A percentile compares a stretch with the other conserved stretches of the same genome.
Conservation (phyloP, 2,113 vertebrate genomes). For the pig (Sus scrofa) region DNA sequence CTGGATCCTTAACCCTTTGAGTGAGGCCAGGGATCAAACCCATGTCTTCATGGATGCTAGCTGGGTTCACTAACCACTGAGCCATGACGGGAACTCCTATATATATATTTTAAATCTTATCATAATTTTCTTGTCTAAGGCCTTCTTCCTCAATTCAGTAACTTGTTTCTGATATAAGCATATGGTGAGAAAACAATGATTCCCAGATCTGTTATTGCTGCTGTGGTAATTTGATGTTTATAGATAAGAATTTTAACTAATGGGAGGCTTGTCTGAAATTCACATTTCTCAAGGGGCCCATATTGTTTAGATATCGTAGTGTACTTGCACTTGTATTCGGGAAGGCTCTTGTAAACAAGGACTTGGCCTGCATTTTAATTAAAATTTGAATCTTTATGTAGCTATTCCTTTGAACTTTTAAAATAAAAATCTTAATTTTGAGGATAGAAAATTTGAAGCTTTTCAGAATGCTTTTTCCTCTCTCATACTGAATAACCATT, state of each 20-base stretch:
- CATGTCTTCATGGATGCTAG: too few relatives aligned
- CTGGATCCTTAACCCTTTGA: too few relatives aligned
- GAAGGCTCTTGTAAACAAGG: constrained; percentile 50
- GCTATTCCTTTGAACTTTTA: not conserved
- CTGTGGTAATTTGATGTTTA: constrained; percentile 61
- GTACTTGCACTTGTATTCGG: constrained; percentile 4
- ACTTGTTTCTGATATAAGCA: constrained; percentile 65
- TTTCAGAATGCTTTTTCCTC: not conserved
- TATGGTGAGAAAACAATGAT: constrained; percentile 41
- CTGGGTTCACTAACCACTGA: too few relatives aligned
- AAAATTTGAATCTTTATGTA: constrained; percentile 53
- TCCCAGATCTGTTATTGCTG: constrained; percentile 3
- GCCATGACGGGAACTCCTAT: too few relatives aligned
- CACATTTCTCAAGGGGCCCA: not conserved
- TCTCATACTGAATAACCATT: not conserved
- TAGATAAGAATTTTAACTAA: constrained; percentile 55
- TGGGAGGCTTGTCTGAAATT: constrained; percentile 50
- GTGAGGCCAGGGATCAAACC: too few relatives aligned
- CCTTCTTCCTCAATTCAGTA: not conserved
- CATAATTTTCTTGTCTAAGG: constrained; percentile 21
- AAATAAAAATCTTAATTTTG: not conserved
- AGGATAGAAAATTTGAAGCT: constrained; percentile 1
- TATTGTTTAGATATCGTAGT: constrained; percentile 52
- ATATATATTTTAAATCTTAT: not conserved
- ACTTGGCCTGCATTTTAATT: constrained; percentile 49